Evolutionary conservation across 2,888 invertebrate species (phyloP).

Genomic region (Clitarchus hookeri): DNA sequence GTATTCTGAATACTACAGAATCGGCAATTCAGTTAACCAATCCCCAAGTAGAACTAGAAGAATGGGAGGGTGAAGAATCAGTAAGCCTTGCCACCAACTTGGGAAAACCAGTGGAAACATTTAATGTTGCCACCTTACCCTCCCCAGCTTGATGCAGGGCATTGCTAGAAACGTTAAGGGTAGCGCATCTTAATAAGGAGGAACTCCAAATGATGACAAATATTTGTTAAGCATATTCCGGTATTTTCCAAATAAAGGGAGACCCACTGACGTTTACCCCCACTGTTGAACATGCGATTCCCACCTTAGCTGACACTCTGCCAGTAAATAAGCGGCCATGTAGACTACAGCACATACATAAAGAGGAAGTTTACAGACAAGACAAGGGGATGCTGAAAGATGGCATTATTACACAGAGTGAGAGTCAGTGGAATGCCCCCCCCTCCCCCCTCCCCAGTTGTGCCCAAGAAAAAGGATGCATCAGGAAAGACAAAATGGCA

Average conservation of each 20-base stretch:
- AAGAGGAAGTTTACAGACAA: no score
- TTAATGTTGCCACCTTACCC: no score
- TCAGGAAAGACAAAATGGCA: neutral
- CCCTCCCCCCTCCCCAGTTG: neutral
- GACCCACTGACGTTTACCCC: neutral
- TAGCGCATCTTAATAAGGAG: neutral
- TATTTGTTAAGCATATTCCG: neutral
- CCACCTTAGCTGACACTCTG: neutral
- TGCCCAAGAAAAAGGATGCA: neutral
- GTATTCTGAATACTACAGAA: no score
- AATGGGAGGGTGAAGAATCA: no score
- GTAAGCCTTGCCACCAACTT: no score
- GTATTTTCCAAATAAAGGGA: neutral
- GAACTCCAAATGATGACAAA: neutral
- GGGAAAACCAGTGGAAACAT: no score
- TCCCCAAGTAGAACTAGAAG: no score
- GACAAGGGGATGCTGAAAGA: no score
- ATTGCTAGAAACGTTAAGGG: no score
- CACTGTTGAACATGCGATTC: neutral
- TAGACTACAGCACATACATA: neutral
- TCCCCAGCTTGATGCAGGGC: no score
- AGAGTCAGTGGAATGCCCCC: neutral
- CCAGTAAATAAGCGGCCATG: neutral
- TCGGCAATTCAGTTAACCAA: no score
- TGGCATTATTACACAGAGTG: no score